Evolutionary conservation across 2,113 vertebrate species (phyloP).

Genomic region (Ophiodon elongatus): DNA sequence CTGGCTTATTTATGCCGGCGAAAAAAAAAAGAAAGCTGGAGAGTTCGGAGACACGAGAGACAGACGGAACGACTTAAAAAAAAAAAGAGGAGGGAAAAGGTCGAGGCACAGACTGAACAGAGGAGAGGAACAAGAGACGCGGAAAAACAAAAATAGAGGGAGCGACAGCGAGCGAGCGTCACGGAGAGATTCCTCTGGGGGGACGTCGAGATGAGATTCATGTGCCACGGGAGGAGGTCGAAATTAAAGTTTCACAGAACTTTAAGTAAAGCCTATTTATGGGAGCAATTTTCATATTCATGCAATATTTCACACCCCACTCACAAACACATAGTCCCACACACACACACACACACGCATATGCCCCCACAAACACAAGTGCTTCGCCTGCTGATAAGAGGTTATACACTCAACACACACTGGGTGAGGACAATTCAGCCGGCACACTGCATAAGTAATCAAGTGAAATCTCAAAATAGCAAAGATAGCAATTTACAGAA

Average conservation of each 20-base stretch:
- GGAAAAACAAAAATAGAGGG: constrained; percentile 48
- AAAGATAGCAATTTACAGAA: constrained; percentile 46
- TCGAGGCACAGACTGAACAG: constrained; percentile 19
- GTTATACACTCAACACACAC: constrained; percentile 13
- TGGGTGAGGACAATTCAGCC: constrained; percentile 48
- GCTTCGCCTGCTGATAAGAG: constrained; percentile 40
- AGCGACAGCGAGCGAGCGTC: constrained; percentile 34
- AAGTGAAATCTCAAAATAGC: constrained; percentile 53
- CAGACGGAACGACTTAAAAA: constrained; percentile 10
- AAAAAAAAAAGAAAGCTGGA: background rate
- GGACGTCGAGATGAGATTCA: constrained; percentile 63
- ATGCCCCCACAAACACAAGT: constrained; percentile 44
- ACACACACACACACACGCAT: constrained; percentile 19
- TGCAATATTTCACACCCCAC: constrained; percentile 63
- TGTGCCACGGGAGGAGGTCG: constrained; percentile 43
- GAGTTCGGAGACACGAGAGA: constrained; percentile 26
- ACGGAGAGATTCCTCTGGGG: constrained; percentile 46
- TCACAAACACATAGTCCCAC: constrained; percentile 16
- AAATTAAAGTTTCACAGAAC: constrained; percentile 73
- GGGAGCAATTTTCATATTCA: constrained; percentile 75
- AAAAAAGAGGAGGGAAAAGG: constrained; percentile 30
- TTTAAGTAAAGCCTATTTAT: constrained; percentile 76
- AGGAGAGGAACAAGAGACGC: constrained; percentile 8
- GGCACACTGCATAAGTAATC: constrained; percentile 37
- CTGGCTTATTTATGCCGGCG: background rate